Evolutionary conservation across 2,888 invertebrate genomes (phyloP).

Genomic region (Pterobdella sp.): DNA sequence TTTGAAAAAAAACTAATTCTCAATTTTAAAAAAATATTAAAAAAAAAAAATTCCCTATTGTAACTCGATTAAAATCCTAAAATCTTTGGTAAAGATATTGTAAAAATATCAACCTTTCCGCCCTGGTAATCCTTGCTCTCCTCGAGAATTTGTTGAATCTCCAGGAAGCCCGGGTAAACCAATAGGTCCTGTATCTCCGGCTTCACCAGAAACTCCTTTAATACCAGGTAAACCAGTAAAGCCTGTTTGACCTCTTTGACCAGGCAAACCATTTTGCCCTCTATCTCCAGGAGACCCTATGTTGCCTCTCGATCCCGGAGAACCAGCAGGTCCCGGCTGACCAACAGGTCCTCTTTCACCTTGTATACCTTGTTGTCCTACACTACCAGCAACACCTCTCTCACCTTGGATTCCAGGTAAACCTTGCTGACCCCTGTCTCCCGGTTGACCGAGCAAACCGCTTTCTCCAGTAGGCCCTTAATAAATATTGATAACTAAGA

Average conservation of each 20-base stretch:
- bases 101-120: constrained; percentile 17
- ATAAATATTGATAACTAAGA: too few species aligned
- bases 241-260: constrained; percentile 30
- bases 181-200: constrained; percentile 29
- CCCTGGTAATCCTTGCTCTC: constrained; percentile 28
- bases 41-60: too few species aligned
- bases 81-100: neutral
- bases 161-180: constrained; percentile 28
- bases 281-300: constrained; percentile 34
- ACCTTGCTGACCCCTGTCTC: constrained; percentile 31
- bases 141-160: constrained; percentile 19
- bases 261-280: constrained; percentile 16
- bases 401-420: constrained; percentile 31
- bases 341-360: constrained; percentile 37
- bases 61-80: too few species aligned
- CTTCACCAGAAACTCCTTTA: constrained; percentile 31
- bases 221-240: constrained; percentile 25
- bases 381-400: constrained; percentile 28
- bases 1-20: too few species aligned
- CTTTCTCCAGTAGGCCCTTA: constrained; percentile 28
- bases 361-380: constrained; percentile 39
- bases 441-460: constrained; percentile 28
- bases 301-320: constrained; percentile 30
- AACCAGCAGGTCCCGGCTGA: constrained; percentile 26
- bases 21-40: neutral